Percentiles rank a stretch among this genome's conserved stretches.
phyloP scores from a whole-genome alignment of 2,113 vertebrate genomes.

The Salminus brasiliensis region DNA sequence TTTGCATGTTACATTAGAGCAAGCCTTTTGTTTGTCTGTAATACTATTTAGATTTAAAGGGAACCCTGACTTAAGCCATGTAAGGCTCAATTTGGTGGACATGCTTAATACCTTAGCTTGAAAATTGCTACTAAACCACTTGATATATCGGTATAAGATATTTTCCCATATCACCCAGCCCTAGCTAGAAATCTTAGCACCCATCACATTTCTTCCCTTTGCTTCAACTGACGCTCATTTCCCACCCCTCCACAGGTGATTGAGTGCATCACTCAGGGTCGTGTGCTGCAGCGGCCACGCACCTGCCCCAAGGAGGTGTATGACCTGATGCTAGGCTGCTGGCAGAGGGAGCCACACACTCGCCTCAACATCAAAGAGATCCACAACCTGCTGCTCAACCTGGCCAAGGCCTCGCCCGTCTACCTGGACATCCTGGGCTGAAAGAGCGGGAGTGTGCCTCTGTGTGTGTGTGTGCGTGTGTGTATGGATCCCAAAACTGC shows the following conservation, averaged over 20 bases:
- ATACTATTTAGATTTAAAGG: too few relatives aligned
- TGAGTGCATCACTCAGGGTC: conserved; percentile 98
- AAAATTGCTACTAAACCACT: too few relatives aligned
- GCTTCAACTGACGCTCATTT: background rate
- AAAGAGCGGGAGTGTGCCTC: conserved; percentile 50
- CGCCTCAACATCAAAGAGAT: conserved; percentile 98
- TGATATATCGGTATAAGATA: too few relatives aligned
- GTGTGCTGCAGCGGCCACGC: conserved; percentile 95
- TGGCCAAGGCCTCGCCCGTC: conserved; percentile 97
- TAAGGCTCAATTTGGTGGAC: too few relatives aligned
- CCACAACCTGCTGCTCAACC: conserved; percentile 92
- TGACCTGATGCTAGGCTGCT: conserved; percentile 98
- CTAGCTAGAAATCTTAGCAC: too few relatives aligned
- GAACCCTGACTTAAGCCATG: too few relatives aligned
- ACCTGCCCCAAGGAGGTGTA: conserved; percentile 98
- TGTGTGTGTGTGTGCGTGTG: conserved; percentile 65
- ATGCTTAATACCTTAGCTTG: too few relatives aligned
- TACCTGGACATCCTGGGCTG: conserved; percentile 99
- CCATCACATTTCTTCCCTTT: background rate
- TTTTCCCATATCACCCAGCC: too few relatives aligned
- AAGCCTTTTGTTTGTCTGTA: too few relatives aligned
- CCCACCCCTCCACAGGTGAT: conserved; percentile 83
- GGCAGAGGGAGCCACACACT: conserved; percentile 97
- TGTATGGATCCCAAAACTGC: conserved; percentile 61
- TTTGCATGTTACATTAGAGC: too few relatives aligned